phyloP scores from a whole-genome alignment of 2,797 vertebrate genomes.

The Neomorphus geoffroyi region DNA sequence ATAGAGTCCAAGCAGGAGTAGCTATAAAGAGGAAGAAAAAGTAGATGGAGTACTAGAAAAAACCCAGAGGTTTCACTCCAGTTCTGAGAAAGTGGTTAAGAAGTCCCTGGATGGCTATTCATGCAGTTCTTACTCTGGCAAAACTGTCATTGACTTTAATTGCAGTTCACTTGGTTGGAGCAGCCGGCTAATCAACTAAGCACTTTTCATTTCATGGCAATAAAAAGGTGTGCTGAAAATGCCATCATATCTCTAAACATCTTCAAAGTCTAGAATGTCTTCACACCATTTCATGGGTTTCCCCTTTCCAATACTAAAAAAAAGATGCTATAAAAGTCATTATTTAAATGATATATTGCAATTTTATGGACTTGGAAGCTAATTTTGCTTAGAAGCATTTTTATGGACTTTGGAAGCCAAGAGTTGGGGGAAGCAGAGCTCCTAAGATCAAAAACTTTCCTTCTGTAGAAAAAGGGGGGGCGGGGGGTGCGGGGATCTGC shows the following conservation, averaged over 20 bases:
- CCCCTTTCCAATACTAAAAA: slow-evolving; percentile 66
- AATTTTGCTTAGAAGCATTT: slow-evolving; percentile 79
- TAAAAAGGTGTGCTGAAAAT: slow-evolving; percentile 57
- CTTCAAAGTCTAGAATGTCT: slow-evolving; percentile 75
- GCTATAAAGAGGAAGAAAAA: background rate
- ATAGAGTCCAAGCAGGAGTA: background rate
- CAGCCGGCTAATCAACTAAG: slow-evolving; percentile 49
- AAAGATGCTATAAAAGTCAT: slow-evolving; percentile 75
- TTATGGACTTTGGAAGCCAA: slow-evolving; percentile 75
- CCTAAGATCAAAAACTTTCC: slow-evolving; percentile 74
- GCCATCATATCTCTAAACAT: slow-evolving; percentile 65
- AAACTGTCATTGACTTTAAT: slow-evolving; percentile 44
- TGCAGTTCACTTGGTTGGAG: slow-evolving; percentile 1
- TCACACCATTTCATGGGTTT: slow-evolving; percentile 77
- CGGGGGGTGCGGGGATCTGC: background rate
- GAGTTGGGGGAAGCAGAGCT: slow-evolving; percentile 58
- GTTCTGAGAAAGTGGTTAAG: background rate
- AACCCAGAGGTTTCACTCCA: background rate
- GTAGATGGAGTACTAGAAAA: background rate
- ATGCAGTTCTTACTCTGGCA: background rate
- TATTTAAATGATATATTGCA: slow-evolving; percentile 75
- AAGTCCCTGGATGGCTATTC: background rate
- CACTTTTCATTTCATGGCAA: slow-evolving; percentile 65
- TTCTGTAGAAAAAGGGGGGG: slow-evolving; percentile 40
- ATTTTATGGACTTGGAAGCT: slow-evolving; percentile 77